These are phyloP conservation scores for Strix aluco DNA, from an alignment of 2,113 vertebrate genomes.

Conservation along the genomic window DNA sequence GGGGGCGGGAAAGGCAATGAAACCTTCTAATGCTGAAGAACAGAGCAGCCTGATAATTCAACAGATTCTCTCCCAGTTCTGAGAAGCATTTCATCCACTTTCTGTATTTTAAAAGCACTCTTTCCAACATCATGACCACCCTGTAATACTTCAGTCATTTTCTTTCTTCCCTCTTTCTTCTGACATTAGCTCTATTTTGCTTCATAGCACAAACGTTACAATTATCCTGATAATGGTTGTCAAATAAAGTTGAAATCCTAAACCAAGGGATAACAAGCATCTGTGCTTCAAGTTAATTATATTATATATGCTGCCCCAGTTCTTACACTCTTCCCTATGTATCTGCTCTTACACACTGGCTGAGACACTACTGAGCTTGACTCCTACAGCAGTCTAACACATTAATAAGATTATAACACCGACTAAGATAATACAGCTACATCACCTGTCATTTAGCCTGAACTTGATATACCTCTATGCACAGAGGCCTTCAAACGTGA, in stretches of 20 bases:
- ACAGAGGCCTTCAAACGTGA: not conserved
- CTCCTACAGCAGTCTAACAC: not conserved
- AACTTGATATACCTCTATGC: not conserved
- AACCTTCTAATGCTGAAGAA: not conserved
- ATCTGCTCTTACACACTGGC: not conserved
- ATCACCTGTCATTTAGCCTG: not conserved
- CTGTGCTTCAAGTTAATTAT: not conserved
- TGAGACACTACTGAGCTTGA: not conserved
- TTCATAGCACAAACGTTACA: not conserved
- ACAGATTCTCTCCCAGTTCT: not conserved
- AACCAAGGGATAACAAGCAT: not conserved
- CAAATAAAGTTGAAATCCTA: conserved; percentile 20
- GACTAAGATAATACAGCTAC: not conserved
- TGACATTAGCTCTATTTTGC: not conserved
- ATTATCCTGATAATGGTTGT: not conserved
- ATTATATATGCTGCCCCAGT: not conserved
- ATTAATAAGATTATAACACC: not conserved
- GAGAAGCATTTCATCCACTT: not conserved
- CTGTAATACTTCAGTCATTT: not conserved
- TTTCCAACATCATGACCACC: not conserved
- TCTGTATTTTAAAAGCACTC: not conserved
- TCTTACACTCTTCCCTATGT: not conserved
- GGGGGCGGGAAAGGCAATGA: not conserved
- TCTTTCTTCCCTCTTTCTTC: not conserved
- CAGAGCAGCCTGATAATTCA: not conserved